phyloP scores from a whole-genome alignment of 2,113 vertebrate genomes.

The Thryonomys swinderianus region DNA sequence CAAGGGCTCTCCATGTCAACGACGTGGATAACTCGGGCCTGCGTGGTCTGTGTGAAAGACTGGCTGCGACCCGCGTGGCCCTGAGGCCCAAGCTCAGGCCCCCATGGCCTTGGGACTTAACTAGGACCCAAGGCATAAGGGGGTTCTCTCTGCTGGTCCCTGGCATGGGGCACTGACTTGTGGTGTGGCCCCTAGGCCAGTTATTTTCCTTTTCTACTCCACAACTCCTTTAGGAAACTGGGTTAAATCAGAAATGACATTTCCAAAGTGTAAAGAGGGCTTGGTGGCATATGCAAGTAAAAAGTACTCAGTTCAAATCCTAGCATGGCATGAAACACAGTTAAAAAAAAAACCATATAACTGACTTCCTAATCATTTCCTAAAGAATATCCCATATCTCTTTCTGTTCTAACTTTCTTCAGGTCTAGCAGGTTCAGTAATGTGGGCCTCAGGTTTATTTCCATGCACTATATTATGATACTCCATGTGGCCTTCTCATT shows the following conservation, averaged over 20 bases:
- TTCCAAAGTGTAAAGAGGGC: background rate
- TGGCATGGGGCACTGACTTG: background rate
- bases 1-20: background rate
- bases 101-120: too few relatives aligned
- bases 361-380: background rate
- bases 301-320: background rate
- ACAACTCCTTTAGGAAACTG: background rate
- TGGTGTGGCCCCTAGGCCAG: background rate
- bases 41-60: background rate
- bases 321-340: background rate
- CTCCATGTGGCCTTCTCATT: background rate
- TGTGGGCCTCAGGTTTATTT: background rate
- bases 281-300: background rate
- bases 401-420: background rate
- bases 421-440: background rate
- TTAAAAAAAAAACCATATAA: background rate
- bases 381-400: background rate
- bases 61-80: background rate
- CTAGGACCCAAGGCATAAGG: background rate
- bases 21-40: background rate
- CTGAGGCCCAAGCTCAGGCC: background rate
- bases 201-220: slow-evolving; percentile 5
- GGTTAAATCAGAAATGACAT: background rate
- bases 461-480: background rate
- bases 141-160: too few relatives aligned